Conservation (phyloP, 2,888 invertebrate species). For the Clepsis dumicolana region DNA sequence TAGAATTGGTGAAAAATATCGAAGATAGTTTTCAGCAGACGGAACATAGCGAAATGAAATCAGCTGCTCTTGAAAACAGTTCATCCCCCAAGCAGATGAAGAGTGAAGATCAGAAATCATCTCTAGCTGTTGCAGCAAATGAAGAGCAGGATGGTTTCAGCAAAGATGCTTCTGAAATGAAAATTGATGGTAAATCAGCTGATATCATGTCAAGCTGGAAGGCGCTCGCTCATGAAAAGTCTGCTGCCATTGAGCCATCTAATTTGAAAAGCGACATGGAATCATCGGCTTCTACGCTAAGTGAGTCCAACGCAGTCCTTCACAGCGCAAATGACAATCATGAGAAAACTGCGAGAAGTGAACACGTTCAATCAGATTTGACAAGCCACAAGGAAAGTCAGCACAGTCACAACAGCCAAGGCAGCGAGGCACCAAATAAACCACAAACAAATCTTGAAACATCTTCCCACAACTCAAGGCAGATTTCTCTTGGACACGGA, state of each 20-base stretch:
- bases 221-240: conserved; percentile 13
- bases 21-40: conserved; percentile 68
- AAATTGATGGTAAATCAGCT: conserved; percentile 1
- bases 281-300: conserved; percentile 34
- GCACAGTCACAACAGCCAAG: background rate
- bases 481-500: background rate
- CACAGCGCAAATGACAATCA: conserved; percentile 13
- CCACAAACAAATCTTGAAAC: background rate
- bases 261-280: conserved; percentile 36
- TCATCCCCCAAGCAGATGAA: conserved; percentile 5
- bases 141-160: conserved; percentile 2
- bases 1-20: conserved; percentile 69
- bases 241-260: conserved; percentile 1
- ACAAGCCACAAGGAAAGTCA: background rate
- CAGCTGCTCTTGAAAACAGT: conserved; percentile 29
- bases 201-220: conserved; percentile 24
- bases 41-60: conserved; percentile 43
- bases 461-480: background rate
- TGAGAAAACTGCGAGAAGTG: conserved; percentile 22
- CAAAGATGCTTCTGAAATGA: conserved; percentile 7
- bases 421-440: background rate
- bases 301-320: conserved; percentile 15
- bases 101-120: conserved; percentile 9
- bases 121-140: background rate
- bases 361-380: background rate